Evolutionary conservation across 1,140 invertebrate genomes (phyloP).

Genomic region (Chironomus striatipennis): DNA sequence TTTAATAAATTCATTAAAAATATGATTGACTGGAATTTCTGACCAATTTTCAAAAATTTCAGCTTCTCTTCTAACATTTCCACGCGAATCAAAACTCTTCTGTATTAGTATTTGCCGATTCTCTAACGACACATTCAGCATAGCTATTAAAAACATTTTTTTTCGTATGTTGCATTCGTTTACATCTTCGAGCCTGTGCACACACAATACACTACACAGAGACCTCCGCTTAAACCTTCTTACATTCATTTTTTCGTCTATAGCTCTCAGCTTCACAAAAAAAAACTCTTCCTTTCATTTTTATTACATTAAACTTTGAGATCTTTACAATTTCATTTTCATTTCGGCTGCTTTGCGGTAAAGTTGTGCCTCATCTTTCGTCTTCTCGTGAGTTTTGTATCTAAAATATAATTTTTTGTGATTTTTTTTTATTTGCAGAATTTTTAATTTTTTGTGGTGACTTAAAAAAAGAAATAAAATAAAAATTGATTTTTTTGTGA

Average conservation of each 20-base stretch:
- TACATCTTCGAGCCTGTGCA: not conserved
- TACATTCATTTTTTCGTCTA: not conserved
- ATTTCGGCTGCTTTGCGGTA: slow-evolving; percentile 15
- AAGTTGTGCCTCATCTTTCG: slow-evolving; percentile 17
- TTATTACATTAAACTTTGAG: slow-evolving; percentile 21
- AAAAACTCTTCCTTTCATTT: slow-evolving; percentile 21
- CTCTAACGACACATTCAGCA: not conserved
- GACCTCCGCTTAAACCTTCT: not conserved
- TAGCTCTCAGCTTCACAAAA: not conserved
- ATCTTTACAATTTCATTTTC: slow-evolving; percentile 23
- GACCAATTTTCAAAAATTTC: not conserved
- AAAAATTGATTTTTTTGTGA: not conserved
- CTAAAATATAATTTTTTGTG: not conserved
- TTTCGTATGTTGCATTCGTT: not conserved
- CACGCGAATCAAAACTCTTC: not conserved
- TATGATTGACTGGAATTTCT: not conserved
- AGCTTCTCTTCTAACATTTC: not conserved
- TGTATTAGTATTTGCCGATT: slow-evolving; percentile 5
- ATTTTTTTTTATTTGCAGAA: not conserved
- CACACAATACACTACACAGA: not conserved
- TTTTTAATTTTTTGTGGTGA: not conserved
- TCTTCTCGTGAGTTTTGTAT: not conserved
- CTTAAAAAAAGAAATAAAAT: not conserved
- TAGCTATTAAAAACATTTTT: not conserved
- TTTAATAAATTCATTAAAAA: not conserved